Evolutionary conservation across 2,888 invertebrate genomes (phyloP).

Genomic region (Plagodis pulveraria): DNA sequence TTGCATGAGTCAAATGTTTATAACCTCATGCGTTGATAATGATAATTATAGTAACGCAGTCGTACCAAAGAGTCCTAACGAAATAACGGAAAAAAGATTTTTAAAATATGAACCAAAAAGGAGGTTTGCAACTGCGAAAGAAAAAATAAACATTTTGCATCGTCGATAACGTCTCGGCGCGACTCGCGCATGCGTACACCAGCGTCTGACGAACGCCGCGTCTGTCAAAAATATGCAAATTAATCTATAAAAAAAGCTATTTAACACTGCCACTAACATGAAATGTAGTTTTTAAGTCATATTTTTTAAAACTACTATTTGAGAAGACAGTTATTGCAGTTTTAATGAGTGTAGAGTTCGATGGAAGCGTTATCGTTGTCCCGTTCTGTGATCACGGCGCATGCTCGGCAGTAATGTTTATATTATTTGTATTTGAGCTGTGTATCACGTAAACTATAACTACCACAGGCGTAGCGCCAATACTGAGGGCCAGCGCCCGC

Average conservation of each 20-base stretch:
- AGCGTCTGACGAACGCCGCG: constrained; percentile 47
- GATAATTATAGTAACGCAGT: too few relatives aligned
- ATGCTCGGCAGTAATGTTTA: constrained; percentile 84
- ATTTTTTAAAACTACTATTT: constrained; percentile 42
- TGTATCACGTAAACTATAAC: constrained; percentile 86
- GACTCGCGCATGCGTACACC: constrained; percentile 68
- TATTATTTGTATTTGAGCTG: constrained; percentile 86
- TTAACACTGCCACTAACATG: constrained; percentile 62
- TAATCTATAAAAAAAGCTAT: constrained; percentile 76
- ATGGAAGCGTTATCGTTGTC: constrained; percentile 54
- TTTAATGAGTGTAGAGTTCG: constrained; percentile 26
- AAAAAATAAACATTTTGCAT: constrained; percentile 82
- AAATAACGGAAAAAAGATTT: constrained; percentile 14
- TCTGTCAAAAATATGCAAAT: constrained; percentile 84
- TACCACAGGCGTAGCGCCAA: constrained; percentile 85
- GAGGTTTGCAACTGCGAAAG: constrained; percentile 58
- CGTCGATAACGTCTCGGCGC: constrained; percentile 75
- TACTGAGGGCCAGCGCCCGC: constrained; percentile 81
- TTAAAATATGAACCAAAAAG: constrained; percentile 37
- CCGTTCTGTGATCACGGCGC: constrained; percentile 72
- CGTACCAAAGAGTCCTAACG: too few relatives aligned
- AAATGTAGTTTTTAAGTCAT: constrained; percentile 54
- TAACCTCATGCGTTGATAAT: too few relatives aligned
- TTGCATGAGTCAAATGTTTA: too few relatives aligned
- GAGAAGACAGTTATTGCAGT: constrained; percentile 39